Base-by-base conservation (phyloP, 2,113 vertebrate species). In the Martes martes region DNA sequence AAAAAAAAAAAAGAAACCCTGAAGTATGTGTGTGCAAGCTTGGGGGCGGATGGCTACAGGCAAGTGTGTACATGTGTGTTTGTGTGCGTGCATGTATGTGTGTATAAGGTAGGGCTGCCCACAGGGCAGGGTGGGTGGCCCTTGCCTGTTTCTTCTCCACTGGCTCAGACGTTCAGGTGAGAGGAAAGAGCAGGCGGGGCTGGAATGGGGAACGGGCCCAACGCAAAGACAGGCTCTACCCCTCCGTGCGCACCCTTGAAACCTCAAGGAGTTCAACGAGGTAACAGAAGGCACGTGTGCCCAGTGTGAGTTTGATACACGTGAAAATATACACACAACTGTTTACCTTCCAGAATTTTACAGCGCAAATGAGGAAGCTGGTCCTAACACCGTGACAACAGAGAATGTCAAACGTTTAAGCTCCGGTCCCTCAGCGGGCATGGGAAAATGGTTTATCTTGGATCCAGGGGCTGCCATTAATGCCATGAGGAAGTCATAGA, bases 381-480 rank as follows among this genome's bases (percentile, higher is more conserved):
- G 33, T 11, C 79, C 83, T 67, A 67, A 57, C 11, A 81, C 91
- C 1, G 3, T 14, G 79, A 52, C 83, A 57, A 76, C 67, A 69
- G 90, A 69, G 95, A 93, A 69, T 61, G 69, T 63, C 42, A 55
- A n/a, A 59, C 1, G 59, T 23, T 18, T 31, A 79, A 14, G 50
- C 59, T 65, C 2, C 6, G 0, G 18, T 71, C 92, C 73, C 80
- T 36, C 59, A 39, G 73, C 79, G 52, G 74, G 61, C 95, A 10
- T 36, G 85, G 88, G 94, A 52, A 94, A 65, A 50, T 6, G 42
- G 78, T 55, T 96, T 88, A 78, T 81, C 92, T 88, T 63, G 76
- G 85, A 42, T 33, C 39, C 76, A 1, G 11, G 23, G 57, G 65
- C 81, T 71, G 89, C 78, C 78, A 50, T 76, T 73, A 39, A 73